phyloP scores from a whole-genome alignment of 2,113 vertebrate species.

The Capreolus pygargus region DNA sequence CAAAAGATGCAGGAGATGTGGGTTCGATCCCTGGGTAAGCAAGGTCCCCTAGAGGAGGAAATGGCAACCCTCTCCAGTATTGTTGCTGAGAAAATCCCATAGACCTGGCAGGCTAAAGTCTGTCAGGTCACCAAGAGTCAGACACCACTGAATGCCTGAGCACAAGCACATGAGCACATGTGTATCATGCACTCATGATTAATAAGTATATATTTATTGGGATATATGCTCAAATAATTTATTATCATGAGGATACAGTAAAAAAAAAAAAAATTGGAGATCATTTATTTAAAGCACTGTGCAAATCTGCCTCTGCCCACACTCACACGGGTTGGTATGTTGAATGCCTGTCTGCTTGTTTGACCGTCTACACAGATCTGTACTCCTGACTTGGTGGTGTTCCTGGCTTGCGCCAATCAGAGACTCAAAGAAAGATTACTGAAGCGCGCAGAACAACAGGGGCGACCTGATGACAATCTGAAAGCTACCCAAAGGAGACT shows the following conservation, averaged over 20 bases:
- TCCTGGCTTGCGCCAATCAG: slow-evolving; percentile 93
- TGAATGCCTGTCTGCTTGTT: slow-evolving; percentile 21
- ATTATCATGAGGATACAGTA: neutral
- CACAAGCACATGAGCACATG: neutral
- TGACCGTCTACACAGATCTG: slow-evolving; percentile 87
- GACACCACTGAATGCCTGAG: neutral
- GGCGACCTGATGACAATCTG: slow-evolving; percentile 96
- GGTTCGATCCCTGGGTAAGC: neutral
- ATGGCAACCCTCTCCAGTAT: neutral
- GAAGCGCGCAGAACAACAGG: slow-evolving; percentile 94
- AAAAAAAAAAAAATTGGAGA: neutral
- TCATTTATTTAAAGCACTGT: neutral
- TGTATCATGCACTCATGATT: neutral
- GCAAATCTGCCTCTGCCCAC: neutral
- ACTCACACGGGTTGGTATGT: neutral
- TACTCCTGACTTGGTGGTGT: slow-evolving; percentile 96
- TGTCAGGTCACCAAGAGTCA: neutral
- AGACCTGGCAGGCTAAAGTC: neutral
- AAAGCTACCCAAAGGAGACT: slow-evolving; percentile 95
- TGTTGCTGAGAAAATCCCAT: neutral
- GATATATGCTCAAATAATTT: neutral
- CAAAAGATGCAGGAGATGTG: neutral
- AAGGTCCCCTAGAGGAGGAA: neutral
- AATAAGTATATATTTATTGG: neutral
- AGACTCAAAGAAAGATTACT: slow-evolving; percentile 93